Percentiles rank a stretch among this genome's conserved stretches.
Evolutionary conservation across 53 echinoderm and acorn worm genomes (phyloP).

Genomic region (Arbacia lixula): DNA sequence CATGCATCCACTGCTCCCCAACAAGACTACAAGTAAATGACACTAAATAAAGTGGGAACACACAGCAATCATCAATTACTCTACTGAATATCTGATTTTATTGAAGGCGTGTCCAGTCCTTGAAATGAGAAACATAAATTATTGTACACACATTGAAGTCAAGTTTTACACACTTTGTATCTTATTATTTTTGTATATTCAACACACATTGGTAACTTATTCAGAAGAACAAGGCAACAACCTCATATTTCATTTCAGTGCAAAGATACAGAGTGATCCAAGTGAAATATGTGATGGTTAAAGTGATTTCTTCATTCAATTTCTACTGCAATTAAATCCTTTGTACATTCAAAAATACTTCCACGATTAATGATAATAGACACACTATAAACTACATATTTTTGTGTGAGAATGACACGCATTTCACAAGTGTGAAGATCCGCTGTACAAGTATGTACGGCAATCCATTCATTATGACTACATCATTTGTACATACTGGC

Average conservation of each 20-base stretch:
- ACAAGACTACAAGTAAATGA: too few relatives aligned
- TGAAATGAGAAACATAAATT: constrained; percentile 41
- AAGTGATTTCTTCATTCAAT: constrained; percentile 1
- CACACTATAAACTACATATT: constrained; percentile 38
- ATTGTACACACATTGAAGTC: constrained; percentile 47
- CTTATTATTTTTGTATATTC: constrained; percentile 18
- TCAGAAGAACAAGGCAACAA: background rate
- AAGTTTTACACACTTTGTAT: constrained; percentile 42
- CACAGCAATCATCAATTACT: background rate
- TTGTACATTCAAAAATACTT: constrained; percentile 42
- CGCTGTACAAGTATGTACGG: too few relatives aligned
- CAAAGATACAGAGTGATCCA: background rate
- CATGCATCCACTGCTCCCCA: too few relatives aligned
- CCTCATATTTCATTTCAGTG: constrained; percentile 21
- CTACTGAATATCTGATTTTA: constrained; percentile 57
- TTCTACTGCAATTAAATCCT: constrained; percentile 25
- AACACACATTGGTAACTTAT: constrained; percentile 28
- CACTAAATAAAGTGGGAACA: too few relatives aligned
- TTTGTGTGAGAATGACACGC: constrained; percentile 26
- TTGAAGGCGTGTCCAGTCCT: constrained; percentile 57
- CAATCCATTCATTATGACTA: too few relatives aligned
- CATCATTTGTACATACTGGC: constrained; percentile 10
- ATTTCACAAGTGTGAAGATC: too few relatives aligned
- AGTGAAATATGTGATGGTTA: constrained; percentile 17
- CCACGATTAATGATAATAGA: constrained; percentile 19